phyloP scores from a whole-genome alignment of 2,797 vertebrate genomes.

The Gallinago solitaria region DNA sequence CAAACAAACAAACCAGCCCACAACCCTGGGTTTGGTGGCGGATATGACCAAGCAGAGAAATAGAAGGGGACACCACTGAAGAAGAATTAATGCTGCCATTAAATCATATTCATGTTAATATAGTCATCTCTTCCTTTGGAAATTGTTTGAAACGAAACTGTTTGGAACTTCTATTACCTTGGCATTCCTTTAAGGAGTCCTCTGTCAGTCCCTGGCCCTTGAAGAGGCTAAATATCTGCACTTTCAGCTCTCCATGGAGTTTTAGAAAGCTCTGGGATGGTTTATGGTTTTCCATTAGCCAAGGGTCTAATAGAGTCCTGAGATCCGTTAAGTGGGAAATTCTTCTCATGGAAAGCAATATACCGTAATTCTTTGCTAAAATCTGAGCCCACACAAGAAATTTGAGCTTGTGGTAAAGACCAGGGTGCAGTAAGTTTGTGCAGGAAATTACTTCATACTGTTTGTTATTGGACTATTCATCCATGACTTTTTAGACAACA shows the following conservation, averaged over 20 bases:
- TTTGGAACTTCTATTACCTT: slow-evolving; percentile 68
- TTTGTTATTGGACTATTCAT: slow-evolving; percentile 71
- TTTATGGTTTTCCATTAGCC: slow-evolving; percentile 80
- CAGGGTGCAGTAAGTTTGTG: slow-evolving; percentile 69
- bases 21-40: background rate
- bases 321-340: slow-evolving; percentile 78
- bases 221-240: slow-evolving; percentile 73
- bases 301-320: slow-evolving; percentile 72
- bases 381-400: slow-evolving; percentile 72
- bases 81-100: slow-evolving; percentile 53
- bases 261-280: slow-evolving; percentile 70
- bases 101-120: slow-evolving; percentile 57
- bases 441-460: slow-evolving; percentile 72
- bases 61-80: background rate
- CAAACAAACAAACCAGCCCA: fast-evolving
- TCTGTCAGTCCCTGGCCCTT: slow-evolving; percentile 69
- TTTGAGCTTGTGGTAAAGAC: slow-evolving; percentile 72
- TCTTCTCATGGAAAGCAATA: slow-evolving; percentile 74
- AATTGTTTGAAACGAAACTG: slow-evolving; percentile 43
- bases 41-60: background rate
- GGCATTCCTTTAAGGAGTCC: slow-evolving; percentile 69
- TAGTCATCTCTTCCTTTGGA: slow-evolving; percentile 42
- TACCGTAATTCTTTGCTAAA: slow-evolving; percentile 74
- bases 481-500: slow-evolving; percentile 52
- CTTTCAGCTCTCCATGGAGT: slow-evolving; percentile 71